phyloP scores from a whole-genome alignment of 2,797 vertebrate species.

The Alexandromys oeconomus region DNA sequence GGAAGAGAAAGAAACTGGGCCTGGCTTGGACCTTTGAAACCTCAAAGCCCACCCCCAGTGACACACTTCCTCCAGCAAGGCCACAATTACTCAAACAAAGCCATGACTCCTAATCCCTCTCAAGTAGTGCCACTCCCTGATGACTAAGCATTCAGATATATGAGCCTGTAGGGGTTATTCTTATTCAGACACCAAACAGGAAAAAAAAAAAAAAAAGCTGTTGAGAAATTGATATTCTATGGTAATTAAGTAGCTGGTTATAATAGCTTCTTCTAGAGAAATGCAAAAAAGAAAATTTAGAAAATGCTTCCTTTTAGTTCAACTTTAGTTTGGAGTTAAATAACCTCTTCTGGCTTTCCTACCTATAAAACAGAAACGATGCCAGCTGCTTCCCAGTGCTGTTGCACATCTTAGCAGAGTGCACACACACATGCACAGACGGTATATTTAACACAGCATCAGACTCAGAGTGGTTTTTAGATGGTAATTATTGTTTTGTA shows the following conservation, averaged over 20 bases:
- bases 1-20: neutral
- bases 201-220: neutral
- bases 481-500: neutral
- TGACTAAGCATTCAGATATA: neutral
- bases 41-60: neutral
- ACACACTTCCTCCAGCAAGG: neutral
- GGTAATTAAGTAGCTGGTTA: neutral
- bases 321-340: neutral
- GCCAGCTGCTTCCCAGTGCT: neutral
- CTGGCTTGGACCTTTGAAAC: neutral
- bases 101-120: neutral
- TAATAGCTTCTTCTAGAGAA: neutral
- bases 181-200: neutral
- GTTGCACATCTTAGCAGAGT: neutral
- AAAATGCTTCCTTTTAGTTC: neutral
- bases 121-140: neutral
- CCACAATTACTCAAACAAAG: neutral
- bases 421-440: accelerated
- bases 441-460: neutral
- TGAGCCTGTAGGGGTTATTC: neutral
- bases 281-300: conserved; percentile 2
- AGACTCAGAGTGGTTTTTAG: neutral
- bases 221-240: neutral
- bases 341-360: neutral
- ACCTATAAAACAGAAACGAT: conserved; percentile 3